Percentiles rank a stretch among this genome's conserved stretches.
phyloP scores from a whole-genome alignment of 2,888 invertebrate species.

The Panzeria rudis region DNA sequence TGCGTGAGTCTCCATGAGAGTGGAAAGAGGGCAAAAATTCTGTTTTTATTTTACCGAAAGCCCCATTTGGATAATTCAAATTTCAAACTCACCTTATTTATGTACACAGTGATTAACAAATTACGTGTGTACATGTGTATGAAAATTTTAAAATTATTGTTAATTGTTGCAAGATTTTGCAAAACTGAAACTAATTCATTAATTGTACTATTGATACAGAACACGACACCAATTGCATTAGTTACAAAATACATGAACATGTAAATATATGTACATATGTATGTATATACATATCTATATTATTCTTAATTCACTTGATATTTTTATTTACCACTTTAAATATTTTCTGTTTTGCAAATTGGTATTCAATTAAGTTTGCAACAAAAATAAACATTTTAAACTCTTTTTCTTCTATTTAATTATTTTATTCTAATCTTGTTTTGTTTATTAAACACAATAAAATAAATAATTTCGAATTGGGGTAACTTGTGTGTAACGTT shows the following conservation, averaged over 20 bases:
- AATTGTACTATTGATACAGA: neutral
- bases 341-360: neutral
- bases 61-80: neutral
- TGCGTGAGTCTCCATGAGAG: neutral
- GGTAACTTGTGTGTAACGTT: constrained; percentile 35
- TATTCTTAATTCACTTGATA: neutral
- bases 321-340: neutral
- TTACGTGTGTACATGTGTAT: neutral
- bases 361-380: neutral
- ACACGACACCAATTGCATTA: neutral
- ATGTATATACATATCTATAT: neutral
- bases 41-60: constrained; percentile 10
- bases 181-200: neutral
- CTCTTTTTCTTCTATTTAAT: neutral
- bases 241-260: no score
- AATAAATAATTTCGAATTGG: constrained; percentile 49
- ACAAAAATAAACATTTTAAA: neutral
- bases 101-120: neutral
- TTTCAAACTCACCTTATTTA: constrained; percentile 31
- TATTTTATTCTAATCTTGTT: constrained; percentile 37
- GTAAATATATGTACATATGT: neutral
- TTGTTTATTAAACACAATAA: constrained; percentile 57
- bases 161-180: neutral
- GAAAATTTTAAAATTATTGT: neutral
- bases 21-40: neutral